Evolutionary conservation across 2,797 vertebrate species (phyloP).

Genomic region (Myotis myotis): DNA sequence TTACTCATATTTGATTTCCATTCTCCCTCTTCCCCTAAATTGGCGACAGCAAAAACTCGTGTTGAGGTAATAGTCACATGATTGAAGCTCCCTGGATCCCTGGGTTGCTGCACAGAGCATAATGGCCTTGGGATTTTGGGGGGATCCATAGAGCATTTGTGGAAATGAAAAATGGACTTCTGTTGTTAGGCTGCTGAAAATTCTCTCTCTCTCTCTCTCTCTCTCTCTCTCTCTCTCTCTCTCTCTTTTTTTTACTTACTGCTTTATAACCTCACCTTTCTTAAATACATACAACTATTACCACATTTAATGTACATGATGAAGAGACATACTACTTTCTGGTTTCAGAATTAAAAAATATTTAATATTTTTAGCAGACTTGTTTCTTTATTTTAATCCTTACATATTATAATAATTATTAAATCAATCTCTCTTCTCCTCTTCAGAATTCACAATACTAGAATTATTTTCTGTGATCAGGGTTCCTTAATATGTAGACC

Average conservation of each 20-base stretch:
- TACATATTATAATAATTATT: not conserved
- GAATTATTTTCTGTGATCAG: not conserved
- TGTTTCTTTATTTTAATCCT: slow-evolving; percentile 57
- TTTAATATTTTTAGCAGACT: slow-evolving; percentile 59
- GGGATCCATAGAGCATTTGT: not conserved
- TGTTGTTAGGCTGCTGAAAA: not conserved
- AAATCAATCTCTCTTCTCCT: not conserved
- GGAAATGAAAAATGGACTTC: not conserved
- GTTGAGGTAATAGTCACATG: not conserved
- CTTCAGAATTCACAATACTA: not conserved
- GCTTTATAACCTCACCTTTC: not conserved
- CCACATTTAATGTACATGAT: slow-evolving; percentile 47
- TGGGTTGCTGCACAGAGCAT: not conserved
- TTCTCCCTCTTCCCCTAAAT: not conserved
- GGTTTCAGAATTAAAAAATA: slow-evolving; percentile 60
- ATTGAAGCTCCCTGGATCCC: not conserved
- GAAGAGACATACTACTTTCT: slow-evolving; percentile 19
- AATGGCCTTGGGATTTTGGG: not conserved
- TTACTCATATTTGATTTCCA: not conserved
- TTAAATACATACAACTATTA: not conserved
- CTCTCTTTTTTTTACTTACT: not conserved
- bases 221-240: too few species aligned
- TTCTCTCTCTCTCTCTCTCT: too few species aligned
- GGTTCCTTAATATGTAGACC: not conserved
- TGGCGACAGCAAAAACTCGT: not conserved